Percentiles rank a stretch among this genome's conserved stretches.
Evolutionary conservation across 23 tunicate genomes (phyloP).

Genomic region (Styela plicata): DNA sequence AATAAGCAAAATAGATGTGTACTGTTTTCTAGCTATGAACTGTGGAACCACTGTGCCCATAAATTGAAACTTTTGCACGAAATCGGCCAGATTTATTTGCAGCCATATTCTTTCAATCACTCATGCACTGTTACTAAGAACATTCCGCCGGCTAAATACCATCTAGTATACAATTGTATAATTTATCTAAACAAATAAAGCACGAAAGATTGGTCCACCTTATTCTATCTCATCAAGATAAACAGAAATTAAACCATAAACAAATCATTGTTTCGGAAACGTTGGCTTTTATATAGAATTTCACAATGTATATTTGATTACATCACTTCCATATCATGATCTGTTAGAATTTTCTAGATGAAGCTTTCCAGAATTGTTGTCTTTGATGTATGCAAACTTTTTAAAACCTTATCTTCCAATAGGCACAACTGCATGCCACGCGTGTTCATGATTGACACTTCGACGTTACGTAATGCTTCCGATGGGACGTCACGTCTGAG

Average conservation of each 20-base stretch:
- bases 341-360: neutral
- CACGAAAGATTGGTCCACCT: neutral
- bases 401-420: neutral
- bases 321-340: no score
- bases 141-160: neutral
- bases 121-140: no score
- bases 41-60: no score
- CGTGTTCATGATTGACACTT: neutral
- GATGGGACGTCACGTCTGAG: neutral
- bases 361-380: neutral
- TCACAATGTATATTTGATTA: neutral
- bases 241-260: neutral
- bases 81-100: no score
- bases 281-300: neutral
- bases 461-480: neutral
- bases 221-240: neutral
- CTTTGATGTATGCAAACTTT: no score
- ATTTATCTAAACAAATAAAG: neutral
- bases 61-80: no score
- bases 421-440: no score
- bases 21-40: no score
- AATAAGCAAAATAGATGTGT: no score
- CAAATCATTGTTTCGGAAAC: neutral
- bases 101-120: no score
- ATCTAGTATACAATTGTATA: no score